Conservation (phyloP, 2,797 vertebrate species). For the Neopelma chrysocephalum region DNA sequence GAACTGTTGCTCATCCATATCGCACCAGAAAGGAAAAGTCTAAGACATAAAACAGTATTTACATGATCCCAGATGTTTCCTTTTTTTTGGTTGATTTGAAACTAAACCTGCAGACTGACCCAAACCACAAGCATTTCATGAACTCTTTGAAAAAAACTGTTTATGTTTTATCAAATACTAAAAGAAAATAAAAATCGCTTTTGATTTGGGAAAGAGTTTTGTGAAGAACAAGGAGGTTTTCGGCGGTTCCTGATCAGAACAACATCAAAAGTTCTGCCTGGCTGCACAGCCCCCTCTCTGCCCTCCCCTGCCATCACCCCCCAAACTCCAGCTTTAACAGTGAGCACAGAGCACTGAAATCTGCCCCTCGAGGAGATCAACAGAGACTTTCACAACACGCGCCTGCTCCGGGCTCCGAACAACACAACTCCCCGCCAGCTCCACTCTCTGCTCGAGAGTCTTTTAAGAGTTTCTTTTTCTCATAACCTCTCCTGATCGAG, state of each 20-base stretch:
- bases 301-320: background rate
- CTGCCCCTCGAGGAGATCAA: background rate
- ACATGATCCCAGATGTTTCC: background rate
- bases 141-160: background rate
- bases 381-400: background rate
- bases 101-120: background rate
- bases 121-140: background rate
- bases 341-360: background rate
- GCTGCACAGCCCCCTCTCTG: background rate
- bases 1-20: background rate
- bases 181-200: background rate
- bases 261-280: background rate
- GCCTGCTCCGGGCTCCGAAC: background rate
- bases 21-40: background rate
- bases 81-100: background rate
- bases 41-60: background rate
- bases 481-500: slow-evolving; percentile 22
- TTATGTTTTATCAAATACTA: background rate
- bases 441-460: background rate
- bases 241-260: background rate
- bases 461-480: slow-evolving; percentile 49
- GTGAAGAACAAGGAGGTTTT: background rate
- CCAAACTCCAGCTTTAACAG: background rate
- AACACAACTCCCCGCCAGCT: background rate
- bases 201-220: background rate